These are phyloP conservation scores for Zalophus californianus DNA, from an alignment of 2,797 vertebrate genomes.

Conservation along the genomic window DNA sequence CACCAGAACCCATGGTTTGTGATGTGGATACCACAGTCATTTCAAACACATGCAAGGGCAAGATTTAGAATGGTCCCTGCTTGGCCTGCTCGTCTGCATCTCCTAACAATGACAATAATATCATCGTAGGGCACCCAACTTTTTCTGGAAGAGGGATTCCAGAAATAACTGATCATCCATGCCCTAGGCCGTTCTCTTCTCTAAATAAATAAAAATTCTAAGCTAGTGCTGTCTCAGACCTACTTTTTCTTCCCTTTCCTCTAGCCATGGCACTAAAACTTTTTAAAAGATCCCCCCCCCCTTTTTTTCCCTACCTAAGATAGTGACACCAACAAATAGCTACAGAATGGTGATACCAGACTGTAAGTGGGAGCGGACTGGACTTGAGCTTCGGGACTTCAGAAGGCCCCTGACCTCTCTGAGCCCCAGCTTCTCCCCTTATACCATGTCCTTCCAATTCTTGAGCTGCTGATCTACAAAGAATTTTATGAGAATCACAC, in stretches of 20 bases:
- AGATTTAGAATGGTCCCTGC: not conserved
- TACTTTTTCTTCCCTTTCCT: not conserved
- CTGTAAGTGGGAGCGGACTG: not conserved
- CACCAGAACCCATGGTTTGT: not conserved
- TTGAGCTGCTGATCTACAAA: not conserved
- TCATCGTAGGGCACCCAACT: not conserved
- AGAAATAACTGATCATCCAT: not conserved
- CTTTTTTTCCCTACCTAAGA: not conserved
- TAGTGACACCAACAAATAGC: not conserved
- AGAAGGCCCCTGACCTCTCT: not conserved
- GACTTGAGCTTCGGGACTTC: not conserved
- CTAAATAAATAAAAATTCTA: not conserved
- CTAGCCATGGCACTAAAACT: not conserved
- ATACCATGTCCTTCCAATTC: not conserved
- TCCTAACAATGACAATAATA: not conserved
- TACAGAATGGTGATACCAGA: not conserved
- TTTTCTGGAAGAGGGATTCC: not conserved
- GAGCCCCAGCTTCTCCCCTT: not conserved
- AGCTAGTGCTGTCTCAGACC: not conserved
- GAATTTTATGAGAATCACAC: not conserved
- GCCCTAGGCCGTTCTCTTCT: not conserved
- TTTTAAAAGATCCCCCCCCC: not conserved
- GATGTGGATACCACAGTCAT: accelerated
- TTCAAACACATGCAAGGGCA: not conserved
- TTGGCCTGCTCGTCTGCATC: not conserved